Base-by-base conservation (phyloP, 2,113 vertebrate species). In the Hypocryptadius cinnamomeus region DNA sequence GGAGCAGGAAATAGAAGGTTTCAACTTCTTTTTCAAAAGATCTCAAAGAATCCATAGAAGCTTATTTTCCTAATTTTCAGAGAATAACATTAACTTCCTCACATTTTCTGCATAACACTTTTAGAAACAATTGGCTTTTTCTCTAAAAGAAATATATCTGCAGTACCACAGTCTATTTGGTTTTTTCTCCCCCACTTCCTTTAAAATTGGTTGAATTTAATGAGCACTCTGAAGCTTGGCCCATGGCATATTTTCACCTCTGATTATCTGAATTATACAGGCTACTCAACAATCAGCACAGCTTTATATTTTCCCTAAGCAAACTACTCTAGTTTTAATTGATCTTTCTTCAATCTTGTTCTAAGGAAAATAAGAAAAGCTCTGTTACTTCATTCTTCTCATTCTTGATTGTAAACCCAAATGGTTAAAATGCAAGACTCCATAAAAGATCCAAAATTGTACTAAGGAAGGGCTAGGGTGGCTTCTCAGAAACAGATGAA, bases 401-500 rank as follows among this genome's bases (percentile, higher is more conserved):
- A 22, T 59, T 37, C 20, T 81, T 0, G 0, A 1, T 40, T 85
- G 10, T 70, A 86, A 79, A 48, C 14, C 6, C 27, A 71, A 76
- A 71, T 33, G 3, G 15, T 92, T 94, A 90, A 89, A 87, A 83
- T 71, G 22, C 19, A 74, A 59, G 47, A 16, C 78, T 89, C 74
- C 85, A 87, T 79, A 82, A 79, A 79, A 79, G 54, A 94, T 94
- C 94, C 96, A 89, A 80, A 91, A 44, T 22, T 83, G 50, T 95
- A 74, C 59, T 94, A 93, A 93, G 63, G 85, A 92, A 91, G 91
- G 89, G 47, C 82, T 92, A 91, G 54, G 85, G 92, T 94, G 76
- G 42, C 76, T 96, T 96, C 95, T 94, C 53, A 95, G 95, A 96
- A 96, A 89, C 69, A 88, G 85, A 87, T 84, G 57, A 94, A 95